Evolutionary conservation across 2,113 vertebrate genomes (phyloP).

Genomic region (Anarhynchus alexandrinus): DNA sequence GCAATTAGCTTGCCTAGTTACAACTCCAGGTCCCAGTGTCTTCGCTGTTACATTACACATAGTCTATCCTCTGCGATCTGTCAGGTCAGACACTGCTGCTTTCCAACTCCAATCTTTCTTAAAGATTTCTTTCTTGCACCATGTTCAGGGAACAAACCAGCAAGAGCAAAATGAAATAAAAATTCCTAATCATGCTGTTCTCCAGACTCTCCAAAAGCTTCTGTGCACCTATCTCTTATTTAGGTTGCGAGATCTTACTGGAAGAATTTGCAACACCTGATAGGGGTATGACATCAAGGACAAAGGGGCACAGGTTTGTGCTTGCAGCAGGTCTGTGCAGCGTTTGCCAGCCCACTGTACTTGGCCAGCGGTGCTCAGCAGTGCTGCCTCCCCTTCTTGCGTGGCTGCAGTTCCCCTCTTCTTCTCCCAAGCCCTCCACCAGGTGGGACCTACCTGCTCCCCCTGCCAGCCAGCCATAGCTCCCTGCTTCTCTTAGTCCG

Average conservation of each 20-base stretch:
- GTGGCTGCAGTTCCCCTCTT: background rate
- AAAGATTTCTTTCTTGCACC: background rate
- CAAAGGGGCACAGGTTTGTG: background rate
- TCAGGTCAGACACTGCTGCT: background rate
- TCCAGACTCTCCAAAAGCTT: background rate
- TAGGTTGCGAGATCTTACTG: background rate
- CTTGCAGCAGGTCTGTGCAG: background rate
- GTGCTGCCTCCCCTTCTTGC: background rate
- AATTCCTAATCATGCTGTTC: background rate
- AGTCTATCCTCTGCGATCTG: background rate
- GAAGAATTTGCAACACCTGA: background rate
- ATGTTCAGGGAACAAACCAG: background rate
- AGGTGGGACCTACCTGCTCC: background rate
- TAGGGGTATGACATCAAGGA: background rate
- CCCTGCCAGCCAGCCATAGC: background rate
- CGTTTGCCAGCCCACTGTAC: background rate
- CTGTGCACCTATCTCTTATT: background rate
- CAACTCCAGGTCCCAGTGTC: accelerated
- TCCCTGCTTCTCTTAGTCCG: background rate
- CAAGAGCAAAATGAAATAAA: background rate
- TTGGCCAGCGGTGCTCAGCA: accelerated
- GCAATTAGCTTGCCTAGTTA: background rate
- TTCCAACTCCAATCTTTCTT: background rate
- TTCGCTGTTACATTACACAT: background rate
- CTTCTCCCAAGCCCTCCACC: background rate